Conservation (phyloP, 92 coral and sea anemone genomes). For the Zoanthus sansibaricus region DNA sequence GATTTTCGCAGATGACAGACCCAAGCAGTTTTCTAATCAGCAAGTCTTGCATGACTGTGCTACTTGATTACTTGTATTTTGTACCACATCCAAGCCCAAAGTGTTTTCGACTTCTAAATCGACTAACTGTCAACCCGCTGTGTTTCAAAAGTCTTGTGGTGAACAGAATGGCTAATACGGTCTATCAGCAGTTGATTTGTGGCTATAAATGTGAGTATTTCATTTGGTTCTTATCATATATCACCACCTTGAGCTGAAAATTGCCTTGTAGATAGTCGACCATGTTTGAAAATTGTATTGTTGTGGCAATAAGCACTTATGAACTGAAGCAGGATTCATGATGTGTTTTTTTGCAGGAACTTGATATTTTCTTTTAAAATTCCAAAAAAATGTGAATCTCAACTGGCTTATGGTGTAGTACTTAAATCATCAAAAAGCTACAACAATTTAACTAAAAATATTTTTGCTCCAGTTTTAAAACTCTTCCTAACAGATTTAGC, state of each 20-base stretch:
- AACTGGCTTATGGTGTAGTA: too few species aligned
- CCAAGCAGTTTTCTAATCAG: constrained; percentile 70
- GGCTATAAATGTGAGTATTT: constrained; percentile 53
- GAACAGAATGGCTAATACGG: constrained; percentile 76
- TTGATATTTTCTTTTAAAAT: too few species aligned
- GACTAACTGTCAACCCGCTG: constrained; percentile 68
- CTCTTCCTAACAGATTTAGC: too few species aligned
- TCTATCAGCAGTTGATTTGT: constrained; percentile 80
- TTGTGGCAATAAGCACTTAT: not conserved
- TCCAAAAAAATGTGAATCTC: too few species aligned
- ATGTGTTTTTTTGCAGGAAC: too few species aligned
- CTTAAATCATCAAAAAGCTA: too few species aligned
- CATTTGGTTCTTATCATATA: not conserved
- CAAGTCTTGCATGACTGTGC: constrained; percentile 74
- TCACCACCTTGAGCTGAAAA: too few species aligned
- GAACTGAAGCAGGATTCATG: too few species aligned
- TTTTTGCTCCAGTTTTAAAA: too few species aligned
- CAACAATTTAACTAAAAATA: too few species aligned
- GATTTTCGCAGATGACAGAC: constrained; percentile 88
- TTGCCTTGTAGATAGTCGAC: not conserved
- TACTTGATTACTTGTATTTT: constrained; percentile 75
- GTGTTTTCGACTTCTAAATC: constrained; percentile 79
- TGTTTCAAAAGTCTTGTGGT: constrained; percentile 80
- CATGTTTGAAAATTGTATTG: not conserved
- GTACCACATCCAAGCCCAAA: constrained; percentile 79